phyloP scores from a whole-genome alignment of 2,113 vertebrate genomes.

The Cyanistes caeruleus region DNA sequence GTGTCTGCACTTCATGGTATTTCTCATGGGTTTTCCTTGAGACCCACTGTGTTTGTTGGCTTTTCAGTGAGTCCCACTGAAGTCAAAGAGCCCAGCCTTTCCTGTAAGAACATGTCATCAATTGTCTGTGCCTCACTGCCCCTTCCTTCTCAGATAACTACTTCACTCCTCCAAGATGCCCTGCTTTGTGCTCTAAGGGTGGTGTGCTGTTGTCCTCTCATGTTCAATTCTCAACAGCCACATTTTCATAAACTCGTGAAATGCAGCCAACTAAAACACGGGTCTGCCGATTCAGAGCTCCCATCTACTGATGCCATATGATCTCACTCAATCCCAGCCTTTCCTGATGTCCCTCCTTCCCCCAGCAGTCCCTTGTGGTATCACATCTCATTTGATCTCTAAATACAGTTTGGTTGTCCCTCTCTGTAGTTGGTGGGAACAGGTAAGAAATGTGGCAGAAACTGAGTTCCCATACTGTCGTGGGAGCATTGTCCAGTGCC shows the following conservation, averaged over 20 bases:
- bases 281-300: neutral
- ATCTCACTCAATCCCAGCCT: neutral
- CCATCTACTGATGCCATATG: neutral
- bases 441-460: neutral
- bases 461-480: neutral
- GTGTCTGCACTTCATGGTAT: neutral
- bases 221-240: neutral
- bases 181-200: neutral
- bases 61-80: neutral
- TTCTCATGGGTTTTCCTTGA: neutral
- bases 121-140: neutral
- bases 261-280: neutral
- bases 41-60: neutral
- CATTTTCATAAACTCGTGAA: fast-evolving
- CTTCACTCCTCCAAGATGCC: neutral
- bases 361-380: neutral
- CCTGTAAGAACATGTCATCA: neutral
- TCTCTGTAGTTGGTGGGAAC: neutral
- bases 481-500: neutral
- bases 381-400: neutral
- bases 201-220: neutral
- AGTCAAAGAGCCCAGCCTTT: neutral
- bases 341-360: neutral
- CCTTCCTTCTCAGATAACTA: neutral
- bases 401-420: neutral